Conservation (phyloP, 1,140 invertebrate species). For the Drosophila nigromelanica region DNA sequence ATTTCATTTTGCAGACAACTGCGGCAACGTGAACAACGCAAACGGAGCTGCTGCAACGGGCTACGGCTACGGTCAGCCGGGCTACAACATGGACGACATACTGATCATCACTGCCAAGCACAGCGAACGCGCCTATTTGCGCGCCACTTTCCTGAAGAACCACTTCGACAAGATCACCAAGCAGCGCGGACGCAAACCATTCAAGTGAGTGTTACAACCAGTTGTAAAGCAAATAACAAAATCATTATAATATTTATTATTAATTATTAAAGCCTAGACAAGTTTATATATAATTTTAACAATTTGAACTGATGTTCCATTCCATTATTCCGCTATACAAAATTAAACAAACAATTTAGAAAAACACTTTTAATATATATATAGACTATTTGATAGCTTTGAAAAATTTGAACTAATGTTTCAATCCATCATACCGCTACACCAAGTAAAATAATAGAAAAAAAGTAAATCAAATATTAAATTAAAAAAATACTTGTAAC, state of each 20-base stretch:
- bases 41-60: conserved; percentile 53
- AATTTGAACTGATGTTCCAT: neutral
- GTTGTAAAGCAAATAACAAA: neutral
- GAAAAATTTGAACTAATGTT: neutral
- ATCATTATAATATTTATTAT: no score
- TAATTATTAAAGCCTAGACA: no score
- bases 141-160: conserved; percentile 91
- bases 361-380: no score
- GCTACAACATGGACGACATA: conserved; percentile 90
- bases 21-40: conserved; percentile 78
- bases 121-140: conserved; percentile 89
- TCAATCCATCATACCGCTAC: neutral
- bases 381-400: no score
- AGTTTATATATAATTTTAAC: neutral
- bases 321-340: no score
- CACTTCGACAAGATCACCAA: conserved; percentile 93
- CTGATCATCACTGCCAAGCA: conserved; percentile 90
- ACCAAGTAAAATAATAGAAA: neutral
- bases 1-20: conserved; percentile 84
- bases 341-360: no score
- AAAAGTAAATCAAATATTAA: no score
- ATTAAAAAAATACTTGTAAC: no score
- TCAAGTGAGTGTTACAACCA: conserved; percentile 86
- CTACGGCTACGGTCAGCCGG: conserved; percentile 55
- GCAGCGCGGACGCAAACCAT: conserved; percentile 89